Evolutionary conservation across 2,797 vertebrate genomes (phyloP).

Genomic region (Mus minutoides): DNA sequence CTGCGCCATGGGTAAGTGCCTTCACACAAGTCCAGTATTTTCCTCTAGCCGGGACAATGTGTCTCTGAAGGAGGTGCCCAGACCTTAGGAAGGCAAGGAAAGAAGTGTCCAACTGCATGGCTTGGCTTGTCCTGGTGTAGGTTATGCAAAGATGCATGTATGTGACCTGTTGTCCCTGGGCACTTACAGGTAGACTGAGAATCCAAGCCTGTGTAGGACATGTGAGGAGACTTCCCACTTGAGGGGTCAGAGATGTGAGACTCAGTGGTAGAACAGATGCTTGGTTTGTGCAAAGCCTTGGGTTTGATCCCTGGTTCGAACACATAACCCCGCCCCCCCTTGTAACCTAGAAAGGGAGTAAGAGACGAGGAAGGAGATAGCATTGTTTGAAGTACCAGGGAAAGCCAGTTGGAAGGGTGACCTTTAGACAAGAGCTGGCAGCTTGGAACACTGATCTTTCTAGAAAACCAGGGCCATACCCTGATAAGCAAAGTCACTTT

Average conservation of each 20-base stretch:
- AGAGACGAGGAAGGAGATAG: neutral
- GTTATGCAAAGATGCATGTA: neutral
- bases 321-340: neutral
- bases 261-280: neutral
- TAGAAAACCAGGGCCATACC: neutral
- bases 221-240: neutral
- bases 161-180: neutral
- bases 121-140: neutral
- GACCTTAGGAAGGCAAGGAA: neutral
- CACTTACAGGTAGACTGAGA: neutral
- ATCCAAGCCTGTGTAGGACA: neutral
- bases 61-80: conserved; percentile 7
- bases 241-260: neutral
- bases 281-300: no score
- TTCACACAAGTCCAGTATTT: rapidly evolving
- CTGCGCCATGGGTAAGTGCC: conserved; percentile 93
- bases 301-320: neutral
- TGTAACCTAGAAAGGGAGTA: neutral
- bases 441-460: neutral
- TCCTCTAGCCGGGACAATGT: neutral
- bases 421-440: neutral
- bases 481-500: neutral
- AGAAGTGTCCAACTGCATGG: neutral
- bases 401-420: neutral
- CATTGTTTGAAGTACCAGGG: neutral